These are phyloP conservation scores for Panopea generosa DNA, from an alignment of 2,888 invertebrate genomes.

Conservation along the genomic window DNA sequence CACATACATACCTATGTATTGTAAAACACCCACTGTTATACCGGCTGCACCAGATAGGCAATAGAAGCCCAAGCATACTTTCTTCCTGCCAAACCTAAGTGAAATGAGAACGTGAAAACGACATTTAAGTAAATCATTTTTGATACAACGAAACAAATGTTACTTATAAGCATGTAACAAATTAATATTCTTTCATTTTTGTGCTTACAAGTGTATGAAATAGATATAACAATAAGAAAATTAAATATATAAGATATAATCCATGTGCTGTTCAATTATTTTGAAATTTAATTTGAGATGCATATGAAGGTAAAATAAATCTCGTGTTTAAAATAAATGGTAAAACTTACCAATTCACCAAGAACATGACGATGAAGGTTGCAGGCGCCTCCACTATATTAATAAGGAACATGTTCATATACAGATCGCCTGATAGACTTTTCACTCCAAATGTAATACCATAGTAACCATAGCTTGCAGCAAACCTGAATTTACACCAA, in stretches of 20 bases:
- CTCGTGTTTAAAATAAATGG: no score
- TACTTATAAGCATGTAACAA: no score
- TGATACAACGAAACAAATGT: no score
- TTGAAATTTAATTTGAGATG: no score
- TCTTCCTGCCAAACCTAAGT: conserved; percentile 50
- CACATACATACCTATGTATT: conserved; percentile 43
- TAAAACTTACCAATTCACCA: conserved; percentile 39
- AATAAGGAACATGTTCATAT: conserved; percentile 57
- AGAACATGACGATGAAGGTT: conserved; percentile 34
- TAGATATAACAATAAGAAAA: no score
- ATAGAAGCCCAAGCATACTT: conserved; percentile 29
- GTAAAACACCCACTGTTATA: conserved; percentile 40
- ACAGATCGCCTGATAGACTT: conserved; percentile 53
- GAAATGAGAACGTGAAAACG: no score
- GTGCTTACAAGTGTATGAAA: no score
- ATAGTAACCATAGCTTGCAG: conserved; percentile 58
- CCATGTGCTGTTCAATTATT: no score
- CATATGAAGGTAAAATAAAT: no score
- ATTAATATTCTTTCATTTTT: no score
- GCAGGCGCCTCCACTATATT: conserved; percentile 54
- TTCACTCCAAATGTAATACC: conserved; percentile 59
- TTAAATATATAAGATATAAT: no score
- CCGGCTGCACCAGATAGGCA: conserved; percentile 40
- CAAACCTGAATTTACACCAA: conserved; percentile 52
- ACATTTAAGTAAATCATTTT: no score